Base-by-base conservation (phyloP, 1,140 invertebrate genomes). In the Pogonognathellus flavescens region DNA sequence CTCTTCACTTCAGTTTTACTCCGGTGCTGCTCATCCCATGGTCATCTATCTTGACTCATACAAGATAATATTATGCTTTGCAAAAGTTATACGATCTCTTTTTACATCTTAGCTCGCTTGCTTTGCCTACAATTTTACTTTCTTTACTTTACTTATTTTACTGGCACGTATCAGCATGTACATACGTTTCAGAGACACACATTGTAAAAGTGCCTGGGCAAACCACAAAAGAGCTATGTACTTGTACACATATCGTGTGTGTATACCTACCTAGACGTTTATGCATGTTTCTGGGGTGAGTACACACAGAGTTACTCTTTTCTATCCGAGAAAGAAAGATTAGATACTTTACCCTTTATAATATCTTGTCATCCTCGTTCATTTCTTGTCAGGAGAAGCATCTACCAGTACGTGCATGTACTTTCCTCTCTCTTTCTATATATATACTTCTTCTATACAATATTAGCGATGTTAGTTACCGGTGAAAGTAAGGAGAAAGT, bases 21-120 rank as follows among this genome's bases (percentile, higher is more conserved):
- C 41, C 25, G 62, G 11, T 25, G 62, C 62, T 25, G 20, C 62
- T 66, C 20, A 66, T 66, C 20, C 22, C 70, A 76, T 76, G 70
- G 70, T 41, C 70, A 76, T 76, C 70, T 76, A 76, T 76, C 70
- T 76, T 76, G 25, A 76, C 70, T 76, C 70, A 76, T 76, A 76
- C n/a, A 31, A 76, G 70, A 76, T 76, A 76, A 76, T 76, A 76
- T 76, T 76, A 76, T 76, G 70, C 70, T 76, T 76, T 41, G 31
- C 25, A 76, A 76, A 76, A 76, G 70, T 76, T 76, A 76, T 76
- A 76, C 41, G 70, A 76, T 41, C 70, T 76, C 41, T 76, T 76
- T 76, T 76, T 66, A 66, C 62, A 66, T 66, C 62, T 66, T 66
- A 25, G 62, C n/a, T 49, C 16, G 16, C 31, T 50, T 76, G 70